Base-by-base conservation (phyloP, 1,140 invertebrate genomes). In the Heliconius himera region DNA sequence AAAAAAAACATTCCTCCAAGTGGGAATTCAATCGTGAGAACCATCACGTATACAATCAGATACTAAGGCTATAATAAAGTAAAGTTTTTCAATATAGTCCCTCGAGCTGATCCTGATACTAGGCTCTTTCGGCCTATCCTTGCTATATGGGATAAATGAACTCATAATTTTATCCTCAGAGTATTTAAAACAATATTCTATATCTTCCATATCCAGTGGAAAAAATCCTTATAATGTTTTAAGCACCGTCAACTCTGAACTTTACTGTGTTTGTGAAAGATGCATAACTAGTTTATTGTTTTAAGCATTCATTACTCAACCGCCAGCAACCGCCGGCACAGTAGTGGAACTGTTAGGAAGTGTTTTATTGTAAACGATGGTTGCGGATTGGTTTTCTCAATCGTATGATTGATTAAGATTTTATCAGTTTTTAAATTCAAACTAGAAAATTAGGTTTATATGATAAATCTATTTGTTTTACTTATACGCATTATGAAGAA, bases 211-310 rank as follows among this genome's bases (percentile, higher is more conserved):
- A 29, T 66, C 13, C 26, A 66, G 60, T 66, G 60, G 60, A 66
- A 26, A 66, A 16, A 66, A 6, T 11, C 4, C 60, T 66, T 16
- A 29, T 13, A 16, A 29, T 26, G 26, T 1, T 66, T 66, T 66
- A 16, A 66, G 13, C 56, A 3, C 3, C 60, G 60, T 66, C 13
- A 6, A 66, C 60, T 66, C 9, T 16, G 60, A 66, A 66, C 26
- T 66, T 66, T 66, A 66, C 26, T 66, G 26, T 66, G 60, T 66
- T 66, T 66, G 60, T 29, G 60, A 29, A 66, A 66, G 22, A 66
- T 26, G 60, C 26, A 29, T 66, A 66, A 66, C 60, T 66, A 66
- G 60, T 66, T 66, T 29, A 66, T 66, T 66, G 60, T 66, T 66
- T 66, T 29, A 66, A 26, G 26, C 29, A 29, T 66, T 6, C 26